These are phyloP conservation scores for Ornithoptera alexandrae DNA, from an alignment of 2,888 invertebrate genomes.

Conservation along the genomic window DNA sequence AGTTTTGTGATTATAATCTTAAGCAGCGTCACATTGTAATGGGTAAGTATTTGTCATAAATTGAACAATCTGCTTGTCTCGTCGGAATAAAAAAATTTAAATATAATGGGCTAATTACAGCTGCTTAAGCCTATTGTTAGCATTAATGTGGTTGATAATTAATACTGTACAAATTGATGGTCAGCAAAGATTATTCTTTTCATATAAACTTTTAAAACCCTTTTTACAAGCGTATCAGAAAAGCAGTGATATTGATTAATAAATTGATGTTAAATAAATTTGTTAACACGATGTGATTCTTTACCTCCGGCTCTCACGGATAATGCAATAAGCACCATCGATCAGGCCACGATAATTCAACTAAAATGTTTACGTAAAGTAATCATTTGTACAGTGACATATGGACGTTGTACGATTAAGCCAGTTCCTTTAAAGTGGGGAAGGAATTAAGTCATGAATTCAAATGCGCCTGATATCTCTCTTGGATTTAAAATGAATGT, in stretches of 20 bases:
- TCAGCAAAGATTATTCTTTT: conserved; percentile 6
- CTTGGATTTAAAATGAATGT: conserved; percentile 24
- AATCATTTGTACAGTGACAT: conserved; percentile 28
- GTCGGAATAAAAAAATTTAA: not conserved
- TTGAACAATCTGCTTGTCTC: too few species aligned
- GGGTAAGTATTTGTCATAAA: too few species aligned
- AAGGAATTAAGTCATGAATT: conserved; percentile 30
- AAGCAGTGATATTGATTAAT: conserved; percentile 25
- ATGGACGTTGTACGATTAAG: conserved; percentile 20
- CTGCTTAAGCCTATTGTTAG: too few species aligned
- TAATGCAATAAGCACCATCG: conserved; percentile 29
- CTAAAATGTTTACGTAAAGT: conserved; percentile 28
- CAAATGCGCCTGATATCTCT: conserved; percentile 25
- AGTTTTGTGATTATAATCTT: too few species aligned
- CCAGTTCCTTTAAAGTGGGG: conserved; percentile 18
- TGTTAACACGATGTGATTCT: conserved; percentile 26
- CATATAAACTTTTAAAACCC: conserved; percentile 24
- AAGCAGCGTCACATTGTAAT: too few species aligned
- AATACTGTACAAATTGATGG: not conserved
- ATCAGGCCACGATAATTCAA: conserved; percentile 25
- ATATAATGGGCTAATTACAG: not conserved
- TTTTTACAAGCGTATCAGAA: conserved; percentile 19
- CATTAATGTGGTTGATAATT: too few species aligned
- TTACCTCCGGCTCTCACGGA: conserved; percentile 14
- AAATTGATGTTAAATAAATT: conserved; percentile 24